These are phyloP conservation scores for Pangasius krempfi DNA, from an alignment of 2,797 vertebrate species.

Conservation along the genomic window DNA sequence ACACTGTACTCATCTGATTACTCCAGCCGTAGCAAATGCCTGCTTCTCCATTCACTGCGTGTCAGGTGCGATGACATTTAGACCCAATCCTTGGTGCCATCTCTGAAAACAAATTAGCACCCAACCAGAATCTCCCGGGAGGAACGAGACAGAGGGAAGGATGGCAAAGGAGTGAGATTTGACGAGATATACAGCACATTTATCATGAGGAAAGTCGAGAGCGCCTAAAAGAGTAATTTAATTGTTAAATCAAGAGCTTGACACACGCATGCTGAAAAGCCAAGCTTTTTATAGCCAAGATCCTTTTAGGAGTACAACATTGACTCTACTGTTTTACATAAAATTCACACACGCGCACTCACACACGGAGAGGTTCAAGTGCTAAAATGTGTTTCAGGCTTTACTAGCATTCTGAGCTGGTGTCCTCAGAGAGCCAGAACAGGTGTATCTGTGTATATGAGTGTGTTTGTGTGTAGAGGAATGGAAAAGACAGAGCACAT, in stretches of 20 bases:
- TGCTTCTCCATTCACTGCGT: conserved; percentile 13
- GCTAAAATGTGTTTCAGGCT: conserved; percentile 3
- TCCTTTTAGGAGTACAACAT: background rate
- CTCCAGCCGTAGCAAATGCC: background rate
- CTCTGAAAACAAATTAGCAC: conserved; percentile 22
- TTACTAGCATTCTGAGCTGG: background rate
- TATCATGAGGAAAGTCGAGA: background rate
- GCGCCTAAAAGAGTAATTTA: background rate
- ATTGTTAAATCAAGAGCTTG: background rate
- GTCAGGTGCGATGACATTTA: conserved; percentile 25
- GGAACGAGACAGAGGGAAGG: background rate
- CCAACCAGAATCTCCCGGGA: background rate
- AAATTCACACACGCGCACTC: background rate
- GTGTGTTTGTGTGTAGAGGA: background rate
- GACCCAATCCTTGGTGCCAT: conserved; percentile 1
- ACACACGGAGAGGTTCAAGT: background rate
- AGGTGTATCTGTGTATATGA: background rate
- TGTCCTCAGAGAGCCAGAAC: background rate
- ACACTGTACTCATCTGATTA: conserved; percentile 9
- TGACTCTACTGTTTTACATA: background rate
- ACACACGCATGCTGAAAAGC: background rate
- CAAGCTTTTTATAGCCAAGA: background rate
- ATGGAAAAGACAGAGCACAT: background rate
- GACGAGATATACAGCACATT: background rate
- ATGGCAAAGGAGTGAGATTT: background rate